Percentiles rank a stretch among this genome's conserved stretches.
phyloP scores from a whole-genome alignment of 2,113 vertebrate species.

The Myotis brandtii region DNA sequence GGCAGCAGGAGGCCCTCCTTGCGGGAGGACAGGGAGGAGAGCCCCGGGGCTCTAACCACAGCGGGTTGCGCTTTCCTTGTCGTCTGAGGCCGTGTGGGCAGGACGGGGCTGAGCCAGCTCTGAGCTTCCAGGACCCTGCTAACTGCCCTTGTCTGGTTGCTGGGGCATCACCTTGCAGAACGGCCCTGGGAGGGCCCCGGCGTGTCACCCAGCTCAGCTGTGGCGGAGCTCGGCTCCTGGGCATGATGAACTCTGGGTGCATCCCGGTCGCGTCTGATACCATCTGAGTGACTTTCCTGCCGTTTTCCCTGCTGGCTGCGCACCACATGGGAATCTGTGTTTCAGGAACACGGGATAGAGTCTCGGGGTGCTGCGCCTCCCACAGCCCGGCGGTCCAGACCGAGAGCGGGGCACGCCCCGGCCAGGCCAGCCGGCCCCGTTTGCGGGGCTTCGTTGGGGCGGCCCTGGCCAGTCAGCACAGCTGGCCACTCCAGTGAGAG shows the following conservation, averaged over 20 bases:
- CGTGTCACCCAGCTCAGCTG: rapidly evolving
- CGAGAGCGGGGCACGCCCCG: rapidly evolving
- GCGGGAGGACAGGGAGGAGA: no score
- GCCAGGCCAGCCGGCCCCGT: neutral
- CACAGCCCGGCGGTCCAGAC: neutral
- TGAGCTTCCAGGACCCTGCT: neutral
- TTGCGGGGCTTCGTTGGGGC: neutral
- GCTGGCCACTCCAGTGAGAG: neutral
- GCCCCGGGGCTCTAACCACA: neutral
- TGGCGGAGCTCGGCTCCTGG: rapidly evolving
- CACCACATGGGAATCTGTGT: neutral
- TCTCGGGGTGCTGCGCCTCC: no score
- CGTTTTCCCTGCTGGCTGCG: no score
- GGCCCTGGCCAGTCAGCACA: neutral
- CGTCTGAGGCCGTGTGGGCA: neutral
- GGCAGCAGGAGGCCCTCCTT: neutral
- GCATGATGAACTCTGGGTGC: rapidly evolving
- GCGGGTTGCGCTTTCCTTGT: neutral
- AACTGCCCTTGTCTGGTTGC: neutral
- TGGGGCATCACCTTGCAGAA: neutral
- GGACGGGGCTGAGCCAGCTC: neutral
- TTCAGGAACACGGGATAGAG: neutral
- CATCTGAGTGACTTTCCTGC: neutral
- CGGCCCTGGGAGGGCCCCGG: rapidly evolving
- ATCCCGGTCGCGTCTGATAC: neutral